Base-by-base conservation (phyloP, 2,797 vertebrate genomes). In the Gallirallus australis region DNA sequence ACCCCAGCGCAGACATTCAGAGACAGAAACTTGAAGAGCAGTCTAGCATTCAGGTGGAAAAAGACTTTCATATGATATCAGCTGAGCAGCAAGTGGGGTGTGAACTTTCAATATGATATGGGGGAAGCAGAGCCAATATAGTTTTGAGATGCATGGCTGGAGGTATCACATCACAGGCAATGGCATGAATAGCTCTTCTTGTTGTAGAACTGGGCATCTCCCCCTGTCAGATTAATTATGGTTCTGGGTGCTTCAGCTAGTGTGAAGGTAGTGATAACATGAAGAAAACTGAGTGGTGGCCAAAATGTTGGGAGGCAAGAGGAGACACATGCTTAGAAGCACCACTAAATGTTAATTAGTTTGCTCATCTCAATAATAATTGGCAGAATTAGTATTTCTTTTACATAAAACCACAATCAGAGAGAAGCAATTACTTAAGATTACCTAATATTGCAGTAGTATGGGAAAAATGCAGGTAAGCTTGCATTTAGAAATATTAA, bases 81-180 rank as follows among this genome's bases (percentile, higher is more conserved):
- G 50, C 13, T 94, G 90, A 93, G 65, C 94, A 90, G 53, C 85
- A 91, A 95, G 90, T 8, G 5, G 83, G 57, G 80, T 96, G 94
- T 71, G 90, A 96, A 89, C 69, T 89, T 54, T 86, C 82, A 90
- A n/a, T 93, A 61, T 24, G 95, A 93, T 90, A 75, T 18, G 50
- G 78, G 77, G 64, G 69, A 96, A 92, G 63, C 69, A 82, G 86
- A 93, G 94, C 64, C 91, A 93, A 45, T 23, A 37, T n/a, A 25
- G 39, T 76, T 71, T 90, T 90, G 86, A 89, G 83, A 48, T 90
- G 71, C 54, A 21, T 1, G 30, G 60, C 75, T 73, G 72, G 75
- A 78, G 75, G 37, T 96, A 85, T 96, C 96, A 92, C 86, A 93
- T 96, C 88, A 69, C 93, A 86, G 83, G 71, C 40, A 2, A 80